phyloP scores from a whole-genome alignment of 2,113 vertebrate species.

The Gymnogyps californianus region DNA sequence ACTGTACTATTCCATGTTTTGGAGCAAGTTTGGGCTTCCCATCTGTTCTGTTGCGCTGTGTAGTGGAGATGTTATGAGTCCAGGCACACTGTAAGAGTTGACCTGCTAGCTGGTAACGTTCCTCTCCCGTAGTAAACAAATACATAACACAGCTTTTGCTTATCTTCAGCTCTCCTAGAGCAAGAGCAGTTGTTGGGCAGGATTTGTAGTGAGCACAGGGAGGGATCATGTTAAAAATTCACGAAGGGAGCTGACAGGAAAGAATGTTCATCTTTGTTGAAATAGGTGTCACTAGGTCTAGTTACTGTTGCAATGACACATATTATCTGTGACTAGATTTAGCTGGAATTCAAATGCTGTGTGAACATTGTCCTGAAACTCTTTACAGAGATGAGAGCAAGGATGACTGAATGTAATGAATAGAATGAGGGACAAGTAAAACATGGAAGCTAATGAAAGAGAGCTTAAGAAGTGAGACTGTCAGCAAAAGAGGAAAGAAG shows the following conservation, averaged over 20 bases:
- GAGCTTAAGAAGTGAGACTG: neutral
- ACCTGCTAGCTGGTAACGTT: neutral
- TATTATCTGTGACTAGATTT: neutral
- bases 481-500: neutral
- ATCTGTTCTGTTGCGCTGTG: accelerated
- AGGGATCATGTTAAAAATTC: neutral
- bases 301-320: neutral
- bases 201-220: neutral
- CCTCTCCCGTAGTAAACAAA: neutral
- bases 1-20: neutral
- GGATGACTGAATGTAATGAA: neutral
- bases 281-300: neutral
- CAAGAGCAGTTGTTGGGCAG: neutral
- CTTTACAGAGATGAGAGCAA: neutral
- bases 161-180: neutral
- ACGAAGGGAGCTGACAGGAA: neutral
- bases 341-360: neutral
- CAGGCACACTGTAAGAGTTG: neutral
- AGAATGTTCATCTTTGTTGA: neutral
- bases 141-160: neutral
- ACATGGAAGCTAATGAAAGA: neutral
- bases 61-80: accelerated
- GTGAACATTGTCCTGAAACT: neutral
- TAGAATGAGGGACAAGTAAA: neutral
- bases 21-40: neutral